Evolutionary conservation across 2,888 invertebrate genomes (phyloP).

Genomic region (Drosophila atroscutellata): DNA sequence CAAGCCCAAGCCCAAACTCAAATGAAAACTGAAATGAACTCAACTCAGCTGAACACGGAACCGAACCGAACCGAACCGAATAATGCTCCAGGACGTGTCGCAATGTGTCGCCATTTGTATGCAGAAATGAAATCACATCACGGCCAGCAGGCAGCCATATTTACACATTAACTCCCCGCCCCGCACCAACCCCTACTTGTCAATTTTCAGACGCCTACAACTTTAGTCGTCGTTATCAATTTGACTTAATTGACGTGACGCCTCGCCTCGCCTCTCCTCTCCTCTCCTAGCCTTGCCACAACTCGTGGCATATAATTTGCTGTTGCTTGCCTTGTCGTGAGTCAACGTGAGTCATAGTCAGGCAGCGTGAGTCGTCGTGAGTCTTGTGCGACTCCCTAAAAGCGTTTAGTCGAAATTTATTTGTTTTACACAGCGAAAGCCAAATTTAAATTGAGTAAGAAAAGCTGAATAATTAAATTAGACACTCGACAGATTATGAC

Average conservation of each 20-base stretch:
- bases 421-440: slow-evolving; percentile 47
- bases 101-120: slow-evolving; percentile 74
- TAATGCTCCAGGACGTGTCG: slow-evolving; percentile 63
- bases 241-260: slow-evolving; percentile 67
- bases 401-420: slow-evolving; percentile 75
- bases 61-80: slow-evolving; percentile 20
- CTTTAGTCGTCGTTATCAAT: slow-evolving; percentile 80
- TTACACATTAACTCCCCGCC: slow-evolving; percentile 12
- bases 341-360: neutral
- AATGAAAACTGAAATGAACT: slow-evolving; percentile 10
- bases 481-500: slow-evolving; percentile 37
- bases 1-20: slow-evolving; percentile 9
- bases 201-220: slow-evolving; percentile 51
- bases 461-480: slow-evolving; percentile 69
- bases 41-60: slow-evolving; percentile 7
- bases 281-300: slow-evolving; percentile 12
- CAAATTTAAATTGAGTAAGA: neutral
- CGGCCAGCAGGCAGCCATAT: slow-evolving; percentile 34
- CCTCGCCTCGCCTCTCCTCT: slow-evolving; percentile 7
- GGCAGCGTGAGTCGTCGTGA: slow-evolving; percentile 29
- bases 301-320: slow-evolving; percentile 32
- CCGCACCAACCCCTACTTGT: neutral
- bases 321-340: slow-evolving; percentile 5
- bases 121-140: slow-evolving; percentile 79
- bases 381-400: slow-evolving; percentile 52